These are phyloP conservation scores for Turdus rufiventris DNA, from an alignment of 2,113 vertebrate genomes.

Conservation along the genomic window DNA sequence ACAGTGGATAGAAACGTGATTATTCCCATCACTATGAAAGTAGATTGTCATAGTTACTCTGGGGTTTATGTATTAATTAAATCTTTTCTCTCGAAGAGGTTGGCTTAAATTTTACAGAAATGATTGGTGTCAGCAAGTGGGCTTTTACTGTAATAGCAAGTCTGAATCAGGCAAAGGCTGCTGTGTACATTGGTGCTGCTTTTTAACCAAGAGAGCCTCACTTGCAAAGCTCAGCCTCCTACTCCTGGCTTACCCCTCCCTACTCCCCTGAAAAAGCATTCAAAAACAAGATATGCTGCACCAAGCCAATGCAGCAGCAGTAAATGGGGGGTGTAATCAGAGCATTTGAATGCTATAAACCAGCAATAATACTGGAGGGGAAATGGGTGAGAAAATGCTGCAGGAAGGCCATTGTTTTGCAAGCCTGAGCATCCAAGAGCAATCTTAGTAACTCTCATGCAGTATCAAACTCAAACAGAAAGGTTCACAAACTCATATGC, in stretches of 20 bases:
- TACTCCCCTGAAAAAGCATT: not conserved
- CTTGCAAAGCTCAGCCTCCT: not conserved
- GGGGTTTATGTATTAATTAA: slow-evolving; percentile 67
- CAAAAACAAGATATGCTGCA: not conserved
- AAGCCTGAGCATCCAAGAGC: not conserved
- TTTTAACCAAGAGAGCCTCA: not conserved
- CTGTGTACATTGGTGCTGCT: not conserved
- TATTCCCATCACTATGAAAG: slow-evolving; percentile 41
- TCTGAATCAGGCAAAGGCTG: not conserved
- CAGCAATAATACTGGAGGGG: not conserved
- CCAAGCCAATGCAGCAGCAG: not conserved
- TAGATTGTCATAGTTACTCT: slow-evolving; percentile 42
- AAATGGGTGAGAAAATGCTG: not conserved
- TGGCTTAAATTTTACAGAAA: slow-evolving; percentile 41
- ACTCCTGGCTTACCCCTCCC: not conserved
- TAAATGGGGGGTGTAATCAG: not conserved
- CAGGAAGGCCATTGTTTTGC: not conserved
- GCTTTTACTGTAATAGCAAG: slow-evolving; percentile 1
- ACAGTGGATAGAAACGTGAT: slow-evolving; percentile 12
- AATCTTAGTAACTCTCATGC: not conserved
- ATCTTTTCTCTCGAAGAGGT: slow-evolving; percentile 34
- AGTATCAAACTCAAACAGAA: not conserved
- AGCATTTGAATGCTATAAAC: not conserved
- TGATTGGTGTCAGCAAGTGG: slow-evolving; percentile 39
- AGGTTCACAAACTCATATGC: not conserved